A percentile compares a stretch with the other conserved stretches of the same genome.
Evolutionary conservation across 2,797 vertebrate genomes (phyloP).

Genomic region (Avahi laniger): DNA sequence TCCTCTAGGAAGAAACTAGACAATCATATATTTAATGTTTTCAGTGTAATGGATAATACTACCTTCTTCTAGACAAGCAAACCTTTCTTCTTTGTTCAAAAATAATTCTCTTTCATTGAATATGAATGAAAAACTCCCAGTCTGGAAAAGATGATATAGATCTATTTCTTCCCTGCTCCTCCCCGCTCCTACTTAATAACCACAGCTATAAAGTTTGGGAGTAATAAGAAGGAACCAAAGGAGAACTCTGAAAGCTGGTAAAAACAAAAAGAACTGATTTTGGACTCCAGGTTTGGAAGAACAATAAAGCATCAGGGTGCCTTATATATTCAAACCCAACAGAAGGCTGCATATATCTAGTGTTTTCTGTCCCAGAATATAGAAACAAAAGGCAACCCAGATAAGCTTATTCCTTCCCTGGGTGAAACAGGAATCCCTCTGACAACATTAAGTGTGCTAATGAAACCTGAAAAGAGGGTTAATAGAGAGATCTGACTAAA

Average conservation of each 20-base stretch:
- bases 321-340: not conserved
- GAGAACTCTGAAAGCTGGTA: not conserved
- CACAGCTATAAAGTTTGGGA: not conserved
- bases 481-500: not conserved
- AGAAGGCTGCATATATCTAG: not conserved
- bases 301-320: not conserved
- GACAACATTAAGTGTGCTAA: not conserved
- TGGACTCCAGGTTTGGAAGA: not conserved
- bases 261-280: not conserved
- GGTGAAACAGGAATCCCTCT: not conserved
- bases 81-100: not conserved
- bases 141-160: not conserved
- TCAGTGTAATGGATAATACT: not conserved
- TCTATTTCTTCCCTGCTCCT: not conserved
- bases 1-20: fast-evolving
- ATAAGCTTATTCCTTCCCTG: not conserved
- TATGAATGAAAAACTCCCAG: not conserved
- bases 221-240: not conserved
- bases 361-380: not conserved
- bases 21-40: not conserved
- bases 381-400: not conserved
- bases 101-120: not conserved
- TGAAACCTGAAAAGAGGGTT: not conserved
- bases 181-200: not conserved
- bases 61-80: not conserved